Evolutionary conservation across 2,113 vertebrate genomes (phyloP).

Genomic region (Heptranchias perlo): DNA sequence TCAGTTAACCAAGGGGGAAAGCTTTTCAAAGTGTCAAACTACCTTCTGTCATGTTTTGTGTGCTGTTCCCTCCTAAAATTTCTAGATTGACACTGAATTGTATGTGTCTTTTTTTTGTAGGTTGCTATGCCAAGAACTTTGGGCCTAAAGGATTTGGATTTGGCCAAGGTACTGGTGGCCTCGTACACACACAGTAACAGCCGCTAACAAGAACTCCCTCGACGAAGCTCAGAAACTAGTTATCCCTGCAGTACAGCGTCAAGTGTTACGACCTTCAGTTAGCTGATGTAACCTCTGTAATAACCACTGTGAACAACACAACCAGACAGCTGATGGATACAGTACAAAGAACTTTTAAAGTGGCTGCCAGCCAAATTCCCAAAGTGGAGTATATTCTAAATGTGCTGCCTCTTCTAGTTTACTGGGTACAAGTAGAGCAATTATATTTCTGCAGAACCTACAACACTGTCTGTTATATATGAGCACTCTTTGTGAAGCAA

Average conservation of each 20-base stretch:
- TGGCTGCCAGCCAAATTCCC: not conserved
- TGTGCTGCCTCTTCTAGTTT: not conserved
- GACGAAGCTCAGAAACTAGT: not conserved
- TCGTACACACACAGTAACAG: slow-evolving; percentile 75
- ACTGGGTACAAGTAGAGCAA: not conserved
- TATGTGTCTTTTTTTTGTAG: slow-evolving; percentile 51
- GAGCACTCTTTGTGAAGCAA: not conserved
- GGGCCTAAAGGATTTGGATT: slow-evolving; percentile 92
- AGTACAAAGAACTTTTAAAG: too few species aligned
- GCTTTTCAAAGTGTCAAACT: not conserved
- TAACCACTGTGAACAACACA: not conserved
- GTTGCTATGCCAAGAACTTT: slow-evolving; percentile 87
- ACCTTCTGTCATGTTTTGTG: not conserved
- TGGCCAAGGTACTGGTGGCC: slow-evolving; percentile 77
- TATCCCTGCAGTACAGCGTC: not conserved
- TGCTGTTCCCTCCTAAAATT: not conserved
- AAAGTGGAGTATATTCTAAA: not conserved
- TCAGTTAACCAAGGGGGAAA: too few species aligned
- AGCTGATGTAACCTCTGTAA: too few species aligned
- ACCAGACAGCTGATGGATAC: not conserved
- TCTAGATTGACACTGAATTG: not conserved
- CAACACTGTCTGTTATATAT: not conserved
- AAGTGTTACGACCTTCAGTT: not conserved
- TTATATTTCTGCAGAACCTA: not conserved
- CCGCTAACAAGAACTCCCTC: not conserved